A percentile compares a stretch with the other conserved stretches of the same genome.
Evolutionary conservation across 2,797 vertebrate species (phyloP).

Genomic region (Carduelis carduelis): DNA sequence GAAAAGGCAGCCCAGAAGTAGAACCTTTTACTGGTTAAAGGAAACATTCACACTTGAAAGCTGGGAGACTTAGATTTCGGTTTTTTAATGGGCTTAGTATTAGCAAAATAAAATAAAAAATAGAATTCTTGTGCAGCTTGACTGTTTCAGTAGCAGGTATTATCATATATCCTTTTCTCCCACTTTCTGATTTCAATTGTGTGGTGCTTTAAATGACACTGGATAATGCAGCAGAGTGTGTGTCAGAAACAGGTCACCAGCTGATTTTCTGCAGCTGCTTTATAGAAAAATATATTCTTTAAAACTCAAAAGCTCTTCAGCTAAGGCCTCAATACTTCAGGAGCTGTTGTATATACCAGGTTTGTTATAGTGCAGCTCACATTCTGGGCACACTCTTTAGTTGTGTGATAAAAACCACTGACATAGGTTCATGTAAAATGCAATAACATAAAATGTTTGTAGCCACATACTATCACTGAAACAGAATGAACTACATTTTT

Average conservation of each 20-base stretch:
- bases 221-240: neutral
- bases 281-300: neutral
- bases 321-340: neutral
- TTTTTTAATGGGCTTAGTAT: neutral
- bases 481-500: neutral
- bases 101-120: neutral
- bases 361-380: neutral
- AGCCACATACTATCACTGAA: neutral
- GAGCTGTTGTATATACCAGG: neutral
- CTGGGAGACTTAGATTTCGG: neutral
- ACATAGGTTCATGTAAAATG: neutral
- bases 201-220: neutral
- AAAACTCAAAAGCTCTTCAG: conserved; percentile 7
- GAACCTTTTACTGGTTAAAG: neutral
- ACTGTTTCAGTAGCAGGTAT: neutral
- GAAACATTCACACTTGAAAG: neutral
- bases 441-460: neutral
- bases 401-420: neutral
- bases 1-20: neutral
- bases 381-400: neutral
- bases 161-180: neutral
- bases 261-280: conserved; percentile 11
- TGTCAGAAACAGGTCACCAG: conserved; percentile 12
- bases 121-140: neutral
- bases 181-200: neutral